Conservation (phyloP, 1,140 invertebrate genomes). For the Pseudomyrmex dendroicus region DNA sequence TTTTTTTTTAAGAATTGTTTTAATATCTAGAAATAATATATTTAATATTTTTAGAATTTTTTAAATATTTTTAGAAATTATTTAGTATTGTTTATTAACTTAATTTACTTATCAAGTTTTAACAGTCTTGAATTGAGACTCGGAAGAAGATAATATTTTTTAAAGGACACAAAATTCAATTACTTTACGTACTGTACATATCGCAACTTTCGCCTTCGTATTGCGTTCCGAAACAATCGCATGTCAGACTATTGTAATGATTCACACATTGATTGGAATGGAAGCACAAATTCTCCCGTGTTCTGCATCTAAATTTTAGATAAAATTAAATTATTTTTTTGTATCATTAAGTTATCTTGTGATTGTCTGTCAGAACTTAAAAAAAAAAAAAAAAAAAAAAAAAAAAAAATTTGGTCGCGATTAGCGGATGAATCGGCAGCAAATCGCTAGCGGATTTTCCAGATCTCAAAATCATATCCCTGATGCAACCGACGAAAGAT, state of each 20-base stretch:
- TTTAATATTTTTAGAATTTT: too few species aligned
- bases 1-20: neutral
- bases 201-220: constrained; percentile 96
- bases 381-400: too few species aligned
- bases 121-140: neutral
- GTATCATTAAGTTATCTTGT: neutral
- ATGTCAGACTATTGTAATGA: constrained; percentile 93
- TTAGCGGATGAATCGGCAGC: constrained; percentile 91
- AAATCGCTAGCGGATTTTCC: constrained; percentile 93
- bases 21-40: neutral
- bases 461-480: constrained; percentile 92
- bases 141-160: neutral
- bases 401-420: too few species aligned
- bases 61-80: too few species aligned
- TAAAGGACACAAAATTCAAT: constrained; percentile 1
- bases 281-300: constrained; percentile 93
- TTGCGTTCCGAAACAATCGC: constrained; percentile 95
- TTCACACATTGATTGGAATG: constrained; percentile 94
- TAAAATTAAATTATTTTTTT: neutral
- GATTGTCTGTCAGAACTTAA: neutral
- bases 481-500: constrained; percentile 96
- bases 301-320: constrained; percentile 86
- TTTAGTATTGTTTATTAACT: too few species aligned
- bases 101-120: neutral
- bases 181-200: constrained; percentile 91